Percentiles rank a stretch among this genome's conserved stretches.
phyloP scores from a whole-genome alignment of 2,888 invertebrate genomes.

The Melinaea menophilus region DNA sequence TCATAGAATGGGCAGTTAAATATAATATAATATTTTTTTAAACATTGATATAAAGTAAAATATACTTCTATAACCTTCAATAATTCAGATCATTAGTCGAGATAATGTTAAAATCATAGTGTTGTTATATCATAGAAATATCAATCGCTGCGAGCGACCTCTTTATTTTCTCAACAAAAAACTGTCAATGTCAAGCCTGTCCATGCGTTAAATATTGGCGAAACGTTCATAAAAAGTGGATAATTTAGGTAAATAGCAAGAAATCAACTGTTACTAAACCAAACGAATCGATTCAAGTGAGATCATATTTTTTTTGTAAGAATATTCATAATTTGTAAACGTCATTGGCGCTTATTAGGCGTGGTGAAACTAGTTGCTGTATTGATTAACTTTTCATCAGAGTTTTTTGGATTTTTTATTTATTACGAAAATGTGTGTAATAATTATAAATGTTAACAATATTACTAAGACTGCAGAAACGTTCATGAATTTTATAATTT shows the following conservation, averaged over 20 bases:
- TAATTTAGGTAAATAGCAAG: slow-evolving; percentile 74
- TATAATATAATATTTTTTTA: not conserved
- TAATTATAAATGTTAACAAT: slow-evolving; percentile 11
- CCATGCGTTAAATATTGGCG: slow-evolving; percentile 71
- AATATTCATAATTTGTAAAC: slow-evolving; percentile 39
- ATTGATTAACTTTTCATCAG: not conserved
- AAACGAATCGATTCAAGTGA: slow-evolving; percentile 38
- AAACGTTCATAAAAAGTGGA: slow-evolving; percentile 66
- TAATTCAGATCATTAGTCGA: slow-evolving; percentile 27
- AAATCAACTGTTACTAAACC: slow-evolving; percentile 70
- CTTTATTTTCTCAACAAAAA: slow-evolving; percentile 58
- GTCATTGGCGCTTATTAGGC: slow-evolving; percentile 22
- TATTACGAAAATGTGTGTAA: slow-evolving; percentile 10
- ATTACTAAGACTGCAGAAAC: too few species aligned
- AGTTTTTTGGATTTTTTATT: not conserved
- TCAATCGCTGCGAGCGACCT: slow-evolving; percentile 46
- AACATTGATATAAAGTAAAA: not conserved
- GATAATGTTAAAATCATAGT: slow-evolving; percentile 27
- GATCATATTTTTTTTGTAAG: slow-evolving; percentile 43
- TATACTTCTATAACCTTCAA: slow-evolving; percentile 23
- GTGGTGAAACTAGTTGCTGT: slow-evolving; percentile 18
- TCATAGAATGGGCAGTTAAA: too few species aligned
- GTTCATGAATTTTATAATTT: too few species aligned
- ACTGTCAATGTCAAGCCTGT: slow-evolving; percentile 66
- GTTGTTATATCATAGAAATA: slow-evolving; percentile 42